Percentiles rank a stretch among this genome's conserved stretches.
These are phyloP conservation scores for Caloenas nicobarica DNA, from an alignment of 2,113 vertebrate genomes.

Conservation along the genomic window DNA sequence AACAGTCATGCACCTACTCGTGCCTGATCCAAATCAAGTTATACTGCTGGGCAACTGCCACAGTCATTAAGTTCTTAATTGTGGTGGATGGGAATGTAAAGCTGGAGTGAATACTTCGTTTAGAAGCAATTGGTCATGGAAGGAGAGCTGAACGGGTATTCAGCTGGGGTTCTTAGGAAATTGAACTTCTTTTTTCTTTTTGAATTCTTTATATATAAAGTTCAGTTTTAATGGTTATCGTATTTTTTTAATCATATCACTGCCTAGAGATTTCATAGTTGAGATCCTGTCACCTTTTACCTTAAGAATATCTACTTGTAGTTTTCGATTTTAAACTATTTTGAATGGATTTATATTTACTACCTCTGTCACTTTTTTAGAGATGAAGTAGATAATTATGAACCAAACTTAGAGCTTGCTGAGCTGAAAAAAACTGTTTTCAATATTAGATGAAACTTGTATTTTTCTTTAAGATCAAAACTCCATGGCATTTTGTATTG, in stretches of 20 bases:
- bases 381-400: not conserved
- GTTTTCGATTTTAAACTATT: not conserved
- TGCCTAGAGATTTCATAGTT: not conserved
- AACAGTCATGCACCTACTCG: fast-evolving
- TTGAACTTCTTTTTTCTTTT: not conserved
- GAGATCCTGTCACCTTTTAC: not conserved
- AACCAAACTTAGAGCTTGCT: not conserved
- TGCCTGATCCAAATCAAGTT: not conserved
- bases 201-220: not conserved
- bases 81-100: not conserved
- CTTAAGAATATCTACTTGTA: not conserved
- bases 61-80: not conserved
- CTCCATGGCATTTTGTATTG: not conserved
- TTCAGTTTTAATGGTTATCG: not conserved
- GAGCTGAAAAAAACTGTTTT: not conserved
- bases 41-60: not conserved
- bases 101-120: not conserved
- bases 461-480: not conserved
- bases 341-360: not conserved
- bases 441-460: not conserved
- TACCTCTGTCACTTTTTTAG: not conserved
- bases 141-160: not conserved
- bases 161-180: not conserved
- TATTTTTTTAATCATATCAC: not conserved
- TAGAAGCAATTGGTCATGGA: not conserved